phyloP scores from a whole-genome alignment of 35 echinoderm and acorn worm species.

The Lytechinus variegatus region DNA sequence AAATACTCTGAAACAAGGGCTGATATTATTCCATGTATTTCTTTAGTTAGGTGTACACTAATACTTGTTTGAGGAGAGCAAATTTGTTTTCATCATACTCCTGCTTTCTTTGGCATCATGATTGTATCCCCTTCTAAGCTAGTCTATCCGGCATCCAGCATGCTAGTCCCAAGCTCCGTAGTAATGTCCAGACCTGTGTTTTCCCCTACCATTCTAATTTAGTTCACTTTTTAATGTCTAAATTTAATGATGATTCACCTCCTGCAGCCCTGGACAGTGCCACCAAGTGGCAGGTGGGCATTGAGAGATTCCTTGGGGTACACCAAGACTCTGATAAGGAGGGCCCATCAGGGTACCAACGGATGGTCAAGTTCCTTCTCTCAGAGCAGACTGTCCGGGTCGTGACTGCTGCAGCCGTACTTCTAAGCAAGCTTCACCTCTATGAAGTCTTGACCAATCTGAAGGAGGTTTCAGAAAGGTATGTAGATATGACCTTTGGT shows the following conservation, averaged over 20 bases:
- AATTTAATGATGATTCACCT: neutral
- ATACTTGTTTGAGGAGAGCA: no score
- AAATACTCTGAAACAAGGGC: neutral
- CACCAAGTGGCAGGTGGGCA: conserved; percentile 80
- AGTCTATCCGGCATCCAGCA: no score
- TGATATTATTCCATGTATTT: neutral
- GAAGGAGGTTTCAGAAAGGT: conserved; percentile 68
- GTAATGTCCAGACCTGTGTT: no score
- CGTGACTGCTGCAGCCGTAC: conserved; percentile 71
- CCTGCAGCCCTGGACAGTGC: conserved; percentile 79
- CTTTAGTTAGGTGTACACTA: neutral
- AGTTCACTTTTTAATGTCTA: neutral
- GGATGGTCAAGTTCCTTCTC: conserved; percentile 77
- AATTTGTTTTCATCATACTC: no score
- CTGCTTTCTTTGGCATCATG: no score
- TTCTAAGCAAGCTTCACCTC: conserved; percentile 86
- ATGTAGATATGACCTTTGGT: neutral
- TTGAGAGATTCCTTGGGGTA: conserved; percentile 65
- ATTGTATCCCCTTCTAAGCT: no score
- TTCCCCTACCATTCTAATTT: no score
- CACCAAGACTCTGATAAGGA: neutral
- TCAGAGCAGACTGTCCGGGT: conserved; percentile 90
- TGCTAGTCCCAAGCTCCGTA: no score
- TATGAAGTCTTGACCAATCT: conserved; percentile 84
- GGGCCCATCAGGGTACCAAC: conserved; percentile 63